These are phyloP conservation scores for Celastrina argiolus DNA, from an alignment of 2,888 invertebrate genomes.

Conservation along the genomic window DNA sequence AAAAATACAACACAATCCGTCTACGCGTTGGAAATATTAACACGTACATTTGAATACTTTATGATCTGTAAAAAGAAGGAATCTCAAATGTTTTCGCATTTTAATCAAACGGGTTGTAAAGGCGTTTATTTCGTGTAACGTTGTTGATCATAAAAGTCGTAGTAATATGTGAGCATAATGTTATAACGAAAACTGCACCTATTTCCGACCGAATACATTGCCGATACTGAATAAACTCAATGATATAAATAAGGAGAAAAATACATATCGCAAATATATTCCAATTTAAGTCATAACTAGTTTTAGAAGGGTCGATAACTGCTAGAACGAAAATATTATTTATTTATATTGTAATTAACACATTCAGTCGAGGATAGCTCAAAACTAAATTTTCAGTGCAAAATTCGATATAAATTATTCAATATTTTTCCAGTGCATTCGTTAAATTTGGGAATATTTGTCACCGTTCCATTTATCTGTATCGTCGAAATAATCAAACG, in stretches of 20 bases:
- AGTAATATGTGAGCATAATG: not conserved
- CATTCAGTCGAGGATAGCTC: not conserved
- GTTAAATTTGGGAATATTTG: not conserved
- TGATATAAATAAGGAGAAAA: no score
- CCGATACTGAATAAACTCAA: no score
- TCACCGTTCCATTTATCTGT: conserved; percentile 14
- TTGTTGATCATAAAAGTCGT: conserved; percentile 21
- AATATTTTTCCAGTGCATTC: not conserved
- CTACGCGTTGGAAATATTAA: conserved; percentile 73
- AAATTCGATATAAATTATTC: not conserved
- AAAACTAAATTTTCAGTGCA: not conserved
- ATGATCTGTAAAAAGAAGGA: conserved; percentile 74
- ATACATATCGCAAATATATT: no score
- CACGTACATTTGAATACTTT: conserved; percentile 72
- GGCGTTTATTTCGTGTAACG: conserved; percentile 21
- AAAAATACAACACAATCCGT: conserved; percentile 45
- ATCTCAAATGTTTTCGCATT: conserved; percentile 72
- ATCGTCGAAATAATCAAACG: conserved; percentile 25
- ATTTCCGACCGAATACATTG: no score
- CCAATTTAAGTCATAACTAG: no score
- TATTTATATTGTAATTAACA: no score
- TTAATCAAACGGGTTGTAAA: conserved; percentile 56
- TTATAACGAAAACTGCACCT: no score
- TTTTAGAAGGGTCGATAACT: no score
- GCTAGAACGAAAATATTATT: not conserved